A percentile compares a stretch with the other conserved stretches of the same genome.
Evolutionary conservation across 2,113 vertebrate genomes (phyloP).

Genomic region (Cervus canadensis): DNA sequence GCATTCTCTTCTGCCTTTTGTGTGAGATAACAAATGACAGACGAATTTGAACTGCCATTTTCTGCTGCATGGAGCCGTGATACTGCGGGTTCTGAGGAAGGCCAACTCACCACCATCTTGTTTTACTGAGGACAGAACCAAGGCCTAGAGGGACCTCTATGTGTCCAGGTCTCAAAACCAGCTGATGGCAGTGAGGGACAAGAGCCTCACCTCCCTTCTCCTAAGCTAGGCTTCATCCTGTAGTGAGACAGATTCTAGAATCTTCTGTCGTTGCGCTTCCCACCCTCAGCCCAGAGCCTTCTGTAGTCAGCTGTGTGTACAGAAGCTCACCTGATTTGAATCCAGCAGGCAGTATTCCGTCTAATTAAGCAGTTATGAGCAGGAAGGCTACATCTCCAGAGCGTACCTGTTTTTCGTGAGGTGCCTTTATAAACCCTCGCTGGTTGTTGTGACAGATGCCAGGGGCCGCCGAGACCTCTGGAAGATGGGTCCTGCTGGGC

Average conservation of each 20-base stretch:
- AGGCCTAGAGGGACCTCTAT: neutral
- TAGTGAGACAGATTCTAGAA: neutral
- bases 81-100: neutral
- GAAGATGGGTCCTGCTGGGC: neutral
- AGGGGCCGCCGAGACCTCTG: neutral
- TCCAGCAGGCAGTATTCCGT: neutral
- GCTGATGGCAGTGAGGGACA: neutral
- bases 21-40: neutral
- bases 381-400: neutral
- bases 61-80: neutral
- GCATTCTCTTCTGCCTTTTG: neutral
- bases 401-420: neutral
- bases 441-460: neutral
- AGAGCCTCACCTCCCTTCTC: neutral
- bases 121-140: neutral
- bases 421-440: neutral
- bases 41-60: neutral
- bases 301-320: neutral
- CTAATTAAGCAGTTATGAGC: conserved; percentile 36
- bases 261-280: neutral
- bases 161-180: neutral
- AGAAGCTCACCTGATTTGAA: neutral
- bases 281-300: neutral
- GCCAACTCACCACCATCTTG: neutral
- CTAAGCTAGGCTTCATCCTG: neutral